These are phyloP conservation scores for Lydus trimaculatus DNA, from an alignment of 2,888 invertebrate genomes.

Conservation along the genomic window DNA sequence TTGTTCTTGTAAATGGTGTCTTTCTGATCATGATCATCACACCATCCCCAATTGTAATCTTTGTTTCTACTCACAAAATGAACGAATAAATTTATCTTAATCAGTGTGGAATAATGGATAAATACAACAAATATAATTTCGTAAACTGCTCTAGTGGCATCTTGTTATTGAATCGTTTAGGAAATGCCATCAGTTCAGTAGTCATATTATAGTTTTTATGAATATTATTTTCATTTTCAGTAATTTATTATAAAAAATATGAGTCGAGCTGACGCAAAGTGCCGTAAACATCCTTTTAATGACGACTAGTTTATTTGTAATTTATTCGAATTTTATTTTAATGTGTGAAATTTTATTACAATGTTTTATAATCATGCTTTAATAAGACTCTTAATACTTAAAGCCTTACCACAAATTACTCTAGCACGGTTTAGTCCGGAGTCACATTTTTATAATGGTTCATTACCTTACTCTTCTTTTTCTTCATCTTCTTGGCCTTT, in stretches of 20 bases:
- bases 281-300: conserved; percentile 61
- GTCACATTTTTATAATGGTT: conserved; percentile 36
- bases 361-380: conserved; percentile 63
- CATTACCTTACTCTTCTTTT: neutral
- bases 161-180: conserved; percentile 40
- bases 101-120: conserved; percentile 49
- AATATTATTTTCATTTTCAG: conserved; percentile 61
- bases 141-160: conserved; percentile 39
- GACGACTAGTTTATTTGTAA: conserved; percentile 61
- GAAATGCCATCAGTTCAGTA: conserved; percentile 54
- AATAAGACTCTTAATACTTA: conserved; percentile 60
- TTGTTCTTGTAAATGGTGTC: conserved; percentile 37
- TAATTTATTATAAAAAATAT: conserved; percentile 63
- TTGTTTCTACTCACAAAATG: neutral
- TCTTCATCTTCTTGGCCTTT: neutral
- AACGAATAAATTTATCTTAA: conserved; percentile 30
- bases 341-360: conserved; percentile 63
- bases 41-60: neutral
- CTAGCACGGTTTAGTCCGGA: conserved; percentile 36
- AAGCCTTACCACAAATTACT: conserved; percentile 58
- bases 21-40: neutral
- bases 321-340: conserved; percentile 64
- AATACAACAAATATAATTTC: conserved; percentile 53
- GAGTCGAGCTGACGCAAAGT: conserved; percentile 59
- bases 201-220: conserved; percentile 61